Conservation (phyloP, 2,888 invertebrate species). For the Leistus spinibarbis region DNA sequence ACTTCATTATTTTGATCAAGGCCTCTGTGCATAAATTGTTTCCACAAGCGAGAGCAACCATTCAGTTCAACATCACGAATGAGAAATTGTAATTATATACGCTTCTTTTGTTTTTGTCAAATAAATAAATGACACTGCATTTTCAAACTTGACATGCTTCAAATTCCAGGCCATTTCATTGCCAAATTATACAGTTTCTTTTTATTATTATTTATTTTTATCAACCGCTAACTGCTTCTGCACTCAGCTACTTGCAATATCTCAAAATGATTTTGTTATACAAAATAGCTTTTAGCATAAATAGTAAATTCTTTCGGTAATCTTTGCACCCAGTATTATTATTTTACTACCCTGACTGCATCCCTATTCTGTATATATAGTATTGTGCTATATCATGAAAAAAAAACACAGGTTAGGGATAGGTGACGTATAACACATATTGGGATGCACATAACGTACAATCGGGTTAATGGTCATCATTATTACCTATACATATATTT, state of each 20-base stretch:
- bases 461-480: no score
- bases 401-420: no score
- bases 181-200: not conserved
- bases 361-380: no score
- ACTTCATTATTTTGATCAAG: conserved; percentile 8
- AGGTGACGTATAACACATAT: no score
- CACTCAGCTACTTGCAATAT: not conserved
- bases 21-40: not conserved
- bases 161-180: not conserved
- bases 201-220: not conserved
- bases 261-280: no score
- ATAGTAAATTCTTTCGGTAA: no score
- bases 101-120: not conserved
- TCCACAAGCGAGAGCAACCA: not conserved
- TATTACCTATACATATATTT: no score
- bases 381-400: no score
- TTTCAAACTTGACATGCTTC: not conserved
- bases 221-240: not conserved
- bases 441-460: no score
- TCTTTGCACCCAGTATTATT: no score
- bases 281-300: no score
- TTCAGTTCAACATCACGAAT: not conserved
- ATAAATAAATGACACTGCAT: not conserved
- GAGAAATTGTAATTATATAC: not conserved
- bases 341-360: no score